A percentile compares a stretch with the other conserved stretches of the same genome.
phyloP scores from a whole-genome alignment of 2,888 invertebrate species.

The Tridacna gigas region DNA sequence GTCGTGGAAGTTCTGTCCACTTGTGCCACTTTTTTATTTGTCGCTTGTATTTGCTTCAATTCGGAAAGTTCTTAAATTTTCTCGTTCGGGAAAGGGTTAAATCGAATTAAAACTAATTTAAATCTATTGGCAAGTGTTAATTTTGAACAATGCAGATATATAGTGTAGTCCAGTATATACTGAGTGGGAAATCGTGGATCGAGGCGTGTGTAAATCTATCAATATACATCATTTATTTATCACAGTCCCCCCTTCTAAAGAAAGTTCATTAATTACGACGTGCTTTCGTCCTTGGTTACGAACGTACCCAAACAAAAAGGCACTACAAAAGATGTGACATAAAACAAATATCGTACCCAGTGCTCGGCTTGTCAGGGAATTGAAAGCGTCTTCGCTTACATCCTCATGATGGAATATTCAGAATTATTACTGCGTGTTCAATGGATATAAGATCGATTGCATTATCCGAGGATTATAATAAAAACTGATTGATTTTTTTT shows the following conservation, averaged over 20 bases:
- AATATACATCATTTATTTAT: slow-evolving; percentile 28
- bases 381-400: background rate
- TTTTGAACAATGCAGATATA: slow-evolving; percentile 1
- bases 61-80: too few relatives aligned
- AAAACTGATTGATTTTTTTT: slow-evolving; percentile 4
- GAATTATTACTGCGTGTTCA: background rate
- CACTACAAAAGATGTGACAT: slow-evolving; percentile 1
- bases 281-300: slow-evolving; percentile 21
- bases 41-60: too few relatives aligned
- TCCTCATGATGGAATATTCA: background rate
- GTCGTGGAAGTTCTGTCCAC: too few relatives aligned
- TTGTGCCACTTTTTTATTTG: too few relatives aligned
- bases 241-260: slow-evolving; percentile 11
- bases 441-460: background rate
- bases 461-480: background rate
- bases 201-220: background rate
- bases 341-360: background rate
- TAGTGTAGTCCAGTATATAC: background rate
- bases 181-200: background rate
- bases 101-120: slow-evolving; percentile 7
- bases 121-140: slow-evolving; percentile 20
- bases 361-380: background rate
- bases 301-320: slow-evolving; percentile 17
- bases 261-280: slow-evolving; percentile 19
- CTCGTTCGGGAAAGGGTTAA: background rate